phyloP scores from a whole-genome alignment of 2,888 invertebrate species.

The Sarcophaga caerulescens region DNA sequence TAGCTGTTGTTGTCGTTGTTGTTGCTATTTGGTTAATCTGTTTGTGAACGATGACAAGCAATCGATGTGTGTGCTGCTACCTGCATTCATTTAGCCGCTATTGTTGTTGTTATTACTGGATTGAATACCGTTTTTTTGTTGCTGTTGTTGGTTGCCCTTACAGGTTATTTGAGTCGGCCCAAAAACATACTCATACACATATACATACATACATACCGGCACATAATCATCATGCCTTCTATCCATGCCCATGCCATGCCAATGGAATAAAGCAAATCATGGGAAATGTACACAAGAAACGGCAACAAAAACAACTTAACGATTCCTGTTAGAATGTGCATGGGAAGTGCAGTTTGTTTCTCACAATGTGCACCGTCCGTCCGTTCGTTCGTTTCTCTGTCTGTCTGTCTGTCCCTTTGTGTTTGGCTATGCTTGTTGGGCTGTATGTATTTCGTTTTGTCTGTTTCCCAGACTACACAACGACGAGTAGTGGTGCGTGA shows the following conservation, averaged over 20 bases:
- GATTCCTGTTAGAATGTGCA: conserved; percentile 80
- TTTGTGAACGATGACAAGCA: conserved; percentile 68
- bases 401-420: conserved; percentile 69
- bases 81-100: conserved; percentile 64
- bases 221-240: conserved; percentile 13
- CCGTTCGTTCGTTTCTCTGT: conserved; percentile 70
- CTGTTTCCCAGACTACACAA: conserved; percentile 9
- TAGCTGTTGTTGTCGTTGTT: conserved; percentile 47
- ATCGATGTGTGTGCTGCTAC: conserved; percentile 68
- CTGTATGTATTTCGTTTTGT: conserved; percentile 52
- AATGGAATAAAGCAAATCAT: conserved; percentile 69
- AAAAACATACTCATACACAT: conserved; percentile 32
- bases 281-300: conserved; percentile 78
- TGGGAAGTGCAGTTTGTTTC: conserved; percentile 77
- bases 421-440: conserved; percentile 60
- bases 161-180: conserved; percentile 68
- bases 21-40: conserved; percentile 64
- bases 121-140: conserved; percentile 34
- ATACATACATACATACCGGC: not conserved
- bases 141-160: conserved; percentile 62
- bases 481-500: conserved; percentile 25
- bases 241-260: conserved; percentile 31
- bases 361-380: conserved; percentile 66
- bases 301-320: conserved; percentile 27
- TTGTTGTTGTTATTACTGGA: conserved; percentile 45